Percentiles rank a stretch among this genome's conserved stretches.
phyloP scores from a whole-genome alignment of 1,140 invertebrate species.

The Drosophila bocki region DNA sequence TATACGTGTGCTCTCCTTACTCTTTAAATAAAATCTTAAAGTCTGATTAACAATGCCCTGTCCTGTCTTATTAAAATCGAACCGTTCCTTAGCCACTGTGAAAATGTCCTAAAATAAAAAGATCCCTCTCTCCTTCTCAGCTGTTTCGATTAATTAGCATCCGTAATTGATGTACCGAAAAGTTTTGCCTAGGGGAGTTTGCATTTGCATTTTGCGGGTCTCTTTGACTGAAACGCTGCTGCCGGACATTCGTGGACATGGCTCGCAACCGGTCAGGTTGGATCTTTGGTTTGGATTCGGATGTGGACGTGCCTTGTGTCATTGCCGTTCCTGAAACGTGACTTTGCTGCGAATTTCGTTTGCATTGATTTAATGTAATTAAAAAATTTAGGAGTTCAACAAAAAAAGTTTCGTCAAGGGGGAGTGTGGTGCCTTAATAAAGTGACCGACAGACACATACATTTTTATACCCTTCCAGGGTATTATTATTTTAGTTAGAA shows the following conservation, averaged over 20 bases:
- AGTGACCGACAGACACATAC: constrained; percentile 19
- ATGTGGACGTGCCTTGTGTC: constrained; percentile 60
- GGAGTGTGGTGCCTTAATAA: constrained; percentile 9
- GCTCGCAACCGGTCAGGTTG: constrained; percentile 26
- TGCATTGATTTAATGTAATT: constrained; percentile 84
- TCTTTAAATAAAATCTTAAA: neutral
- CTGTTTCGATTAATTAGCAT: constrained; percentile 84
- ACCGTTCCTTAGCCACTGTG: neutral
- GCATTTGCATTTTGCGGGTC: constrained; percentile 53
- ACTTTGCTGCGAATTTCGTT: constrained; percentile 83
- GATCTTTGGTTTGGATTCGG: constrained; percentile 23
- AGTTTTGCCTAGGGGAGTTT: constrained; percentile 70
- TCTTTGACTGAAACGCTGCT: constrained; percentile 55
- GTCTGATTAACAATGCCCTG: neutral
- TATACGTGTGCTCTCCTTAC: neutral
- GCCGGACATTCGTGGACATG: constrained; percentile 48
- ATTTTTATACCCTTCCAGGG: neutral
- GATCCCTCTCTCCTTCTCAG: constrained; percentile 41
- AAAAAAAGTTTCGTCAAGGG: constrained; percentile 18
- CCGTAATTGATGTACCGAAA: constrained; percentile 83
- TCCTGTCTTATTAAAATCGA: constrained; percentile 9
- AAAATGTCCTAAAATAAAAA: constrained; percentile 10
- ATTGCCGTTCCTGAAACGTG: constrained; percentile 59
- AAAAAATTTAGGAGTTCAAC: constrained; percentile 68
- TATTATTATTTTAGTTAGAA: too few relatives aligned